A percentile compares a stretch with the other conserved stretches of the same genome.
Conservation (phyloP, 1,140 invertebrate species). For the Nomia melanderi region DNA sequence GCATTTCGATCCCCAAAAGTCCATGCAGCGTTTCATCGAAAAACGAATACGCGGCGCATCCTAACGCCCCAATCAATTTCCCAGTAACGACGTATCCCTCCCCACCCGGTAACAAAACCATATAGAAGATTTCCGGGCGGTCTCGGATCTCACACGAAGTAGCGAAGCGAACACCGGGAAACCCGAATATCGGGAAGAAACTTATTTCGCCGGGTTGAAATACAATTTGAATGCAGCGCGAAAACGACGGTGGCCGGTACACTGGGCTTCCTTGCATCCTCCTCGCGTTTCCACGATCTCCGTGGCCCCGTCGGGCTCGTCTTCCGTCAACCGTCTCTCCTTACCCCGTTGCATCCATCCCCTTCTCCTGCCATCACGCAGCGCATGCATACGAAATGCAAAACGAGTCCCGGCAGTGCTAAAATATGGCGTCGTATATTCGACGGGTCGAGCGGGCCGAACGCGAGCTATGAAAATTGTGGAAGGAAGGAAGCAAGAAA, state of each 20-base stretch:
- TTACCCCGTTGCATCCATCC: neutral
- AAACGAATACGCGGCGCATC: neutral
- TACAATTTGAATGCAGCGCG: constrained; percentile 68
- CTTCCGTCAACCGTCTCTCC: neutral
- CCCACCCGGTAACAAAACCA: too few species aligned
- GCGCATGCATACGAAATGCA: constrained; percentile 69
- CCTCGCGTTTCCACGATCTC: neutral
- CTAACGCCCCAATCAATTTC: constrained; percentile 20
- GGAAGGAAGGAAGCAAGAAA: neutral
- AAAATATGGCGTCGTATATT: constrained; percentile 56
- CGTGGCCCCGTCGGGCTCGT: too few species aligned
- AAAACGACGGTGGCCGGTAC: constrained; percentile 32
- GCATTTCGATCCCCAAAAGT: too few species aligned
- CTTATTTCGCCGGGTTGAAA: constrained; percentile 51
- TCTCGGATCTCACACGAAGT: neutral
- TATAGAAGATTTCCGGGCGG: neutral
- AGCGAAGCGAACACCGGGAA: neutral
- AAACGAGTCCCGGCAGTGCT: constrained; percentile 39
- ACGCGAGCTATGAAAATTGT: constrained; percentile 1
- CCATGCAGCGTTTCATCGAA: neutral
- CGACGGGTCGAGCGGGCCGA: neutral
- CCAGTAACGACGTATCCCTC: neutral
- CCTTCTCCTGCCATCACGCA: constrained; percentile 32
- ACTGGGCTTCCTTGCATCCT: constrained; percentile 12
- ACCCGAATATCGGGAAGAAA: constrained; percentile 42